Evolutionary conservation across 1,140 invertebrate genomes (phyloP), one percentile per base, ranked within the genome.

Genomic region (Hydropsyche tenuis): DNA sequence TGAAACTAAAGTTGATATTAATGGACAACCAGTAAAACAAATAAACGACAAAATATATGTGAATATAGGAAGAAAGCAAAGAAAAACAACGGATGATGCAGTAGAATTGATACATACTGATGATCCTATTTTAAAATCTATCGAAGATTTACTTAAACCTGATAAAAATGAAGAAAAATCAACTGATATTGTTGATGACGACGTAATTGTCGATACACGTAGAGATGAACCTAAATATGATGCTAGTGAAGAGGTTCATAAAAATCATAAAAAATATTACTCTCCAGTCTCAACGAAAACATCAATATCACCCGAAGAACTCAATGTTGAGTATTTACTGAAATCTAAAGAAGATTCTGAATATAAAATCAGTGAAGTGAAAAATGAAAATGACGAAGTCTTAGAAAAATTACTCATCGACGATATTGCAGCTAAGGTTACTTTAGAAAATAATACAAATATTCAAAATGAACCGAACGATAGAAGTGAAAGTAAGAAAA

Each of bases 151-250:
- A 0, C n/a, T 23, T 5, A 37, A 53, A 43, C 56, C 27, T 7
- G 27, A 56, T 23, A 27, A 30, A 42, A 16, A 30, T 16, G 16
- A 65, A 7, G 63, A 65, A 42, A 30, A 22, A 6, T 14, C 5
- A 6, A n/a, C n/a, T n/a, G 60, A 46, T 16, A 25, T 53, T n/a
- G 56, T 23, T 43, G 22, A 48, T 12, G 43, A 71, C 42, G 80
- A 84, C 78, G 79, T 82, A 0, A 83, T 78, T 73, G 43, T 78
- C 23, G 82, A 83, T 77, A 53, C 78, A 62, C 79, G 82, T 9
- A 78, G 81, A 73, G 81, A 80, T 37, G 83, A 85, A 80, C 83
- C 83, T 16, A 79, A 79, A 74, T 85, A 81, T 78, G 83, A 85
- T 80, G 16, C 43, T 14, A 60, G 27, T 14, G 63, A 75, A 43